Evolutionary conservation across 2,113 vertebrate genomes (phyloP), one percentile per base, ranked within the genome.

Genomic region (Boulengerochromis microlepis): DNA sequence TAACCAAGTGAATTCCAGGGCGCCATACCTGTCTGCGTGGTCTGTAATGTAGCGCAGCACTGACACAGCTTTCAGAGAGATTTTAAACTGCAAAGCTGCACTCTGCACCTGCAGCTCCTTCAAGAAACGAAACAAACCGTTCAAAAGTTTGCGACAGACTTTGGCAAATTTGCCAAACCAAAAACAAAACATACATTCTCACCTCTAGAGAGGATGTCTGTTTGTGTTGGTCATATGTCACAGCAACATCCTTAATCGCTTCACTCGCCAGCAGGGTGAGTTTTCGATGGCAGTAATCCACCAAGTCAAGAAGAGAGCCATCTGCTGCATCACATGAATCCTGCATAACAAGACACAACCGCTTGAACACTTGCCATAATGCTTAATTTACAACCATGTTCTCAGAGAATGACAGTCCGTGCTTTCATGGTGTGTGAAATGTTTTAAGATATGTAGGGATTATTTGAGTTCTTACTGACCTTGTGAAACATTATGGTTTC

Each of bases 241-340:
- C 61, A 2, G 53, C 9, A 4, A 83, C 86, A 4, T 90, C 88
- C 2, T 9, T 87, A 74, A 94, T 19, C 2, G 85, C 95, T 50
- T 76, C 93, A 76, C 97, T 97, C 40, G 94, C 96, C 16, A 99
- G 92, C 71, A 98, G 89, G 22, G 95, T 97, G 93, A 99, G 95
- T 91, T 99, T 99, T 35, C 98, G 97, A 91, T 98, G 97, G 92
- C 98, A 98, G 45, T 99, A 99, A 96, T 99, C 98, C 40, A 98
- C 97, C 84, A 99, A 94, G 92, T 99, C 99, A 90, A 99, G 95
- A 57, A 98, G 26, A 22, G 95, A 93, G 53, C 98, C 98, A 50
- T 96, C 97, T 5, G 97, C 98, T 54, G 98, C 97, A 82, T 98
- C 97, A 2, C 97, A 98, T 8, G 98, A 97, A 52, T 99, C 98